Evolutionary conservation across 2,888 invertebrate genomes (phyloP).

Genomic region (Diarsia rubi): DNA sequence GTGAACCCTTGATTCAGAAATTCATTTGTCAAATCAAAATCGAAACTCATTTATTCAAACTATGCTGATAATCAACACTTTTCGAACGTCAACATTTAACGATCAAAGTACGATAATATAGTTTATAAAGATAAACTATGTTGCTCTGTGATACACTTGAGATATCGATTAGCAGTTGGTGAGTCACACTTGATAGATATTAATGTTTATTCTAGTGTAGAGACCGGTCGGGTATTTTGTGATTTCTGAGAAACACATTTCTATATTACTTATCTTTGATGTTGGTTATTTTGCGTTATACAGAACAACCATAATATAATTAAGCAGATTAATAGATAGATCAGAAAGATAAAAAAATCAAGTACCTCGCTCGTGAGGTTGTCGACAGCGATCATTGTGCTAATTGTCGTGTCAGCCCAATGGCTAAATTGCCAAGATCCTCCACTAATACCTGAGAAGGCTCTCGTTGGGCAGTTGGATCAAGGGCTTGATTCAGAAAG

Average conservation of each 20-base stretch:
- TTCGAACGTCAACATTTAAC: too few relatives aligned
- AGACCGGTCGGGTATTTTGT: neutral
- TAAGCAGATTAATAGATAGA: too few relatives aligned
- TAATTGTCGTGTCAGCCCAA: neutral
- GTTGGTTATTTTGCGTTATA: neutral
- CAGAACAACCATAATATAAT: neutral
- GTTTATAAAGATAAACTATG: conserved; percentile 32
- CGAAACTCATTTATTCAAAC: too few relatives aligned
- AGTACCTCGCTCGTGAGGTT: neutral
- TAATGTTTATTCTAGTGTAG: neutral
- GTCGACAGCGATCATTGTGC: neutral
- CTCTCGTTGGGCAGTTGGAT: too few relatives aligned
- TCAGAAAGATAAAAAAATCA: neutral
- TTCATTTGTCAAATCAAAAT: conserved; percentile 22
- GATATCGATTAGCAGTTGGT: conserved; percentile 38
- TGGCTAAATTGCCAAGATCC: neutral
- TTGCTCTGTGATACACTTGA: conserved; percentile 24
- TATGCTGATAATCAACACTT: too few relatives aligned
- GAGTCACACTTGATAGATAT: conserved; percentile 17
- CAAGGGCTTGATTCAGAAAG: too few relatives aligned
- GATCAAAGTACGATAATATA: conserved; percentile 21
- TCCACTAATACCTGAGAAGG: neutral
- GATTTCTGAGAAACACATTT: neutral
- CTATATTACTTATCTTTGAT: neutral
- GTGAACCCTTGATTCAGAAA: neutral